Conservation (phyloP, 1,140 invertebrate species). For the Heterodera carotae region DNA sequence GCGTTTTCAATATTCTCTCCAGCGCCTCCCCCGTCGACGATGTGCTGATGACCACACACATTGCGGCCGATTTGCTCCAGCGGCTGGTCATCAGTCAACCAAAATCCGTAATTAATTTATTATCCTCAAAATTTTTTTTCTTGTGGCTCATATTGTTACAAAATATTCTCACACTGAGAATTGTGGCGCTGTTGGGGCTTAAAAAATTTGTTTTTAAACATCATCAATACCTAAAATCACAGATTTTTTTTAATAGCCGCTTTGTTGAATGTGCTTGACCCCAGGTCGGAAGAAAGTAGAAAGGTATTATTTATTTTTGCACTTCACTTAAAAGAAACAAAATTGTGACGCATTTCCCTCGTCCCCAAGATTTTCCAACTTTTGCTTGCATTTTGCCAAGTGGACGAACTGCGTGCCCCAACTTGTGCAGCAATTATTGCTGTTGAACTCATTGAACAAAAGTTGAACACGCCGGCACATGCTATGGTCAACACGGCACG, state of each 20-base stretch:
- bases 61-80: conserved; percentile 50
- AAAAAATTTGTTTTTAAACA: too few relatives aligned
- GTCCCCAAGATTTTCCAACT: conserved; percentile 26
- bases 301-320: conserved; percentile 40
- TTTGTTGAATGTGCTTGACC: conserved; percentile 45
- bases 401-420: conserved; percentile 25
- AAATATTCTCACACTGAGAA: too few relatives aligned
- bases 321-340: neutral
- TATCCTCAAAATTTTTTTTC: too few relatives aligned
- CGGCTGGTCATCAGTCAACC: conserved; percentile 48
- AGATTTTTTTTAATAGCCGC: conserved; percentile 42
- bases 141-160: conserved; percentile 4
- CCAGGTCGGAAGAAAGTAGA: conserved; percentile 46
- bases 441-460: neutral
- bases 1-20: conserved; percentile 55
- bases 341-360: neutral
- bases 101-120: neutral
- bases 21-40: conserved; percentile 33
- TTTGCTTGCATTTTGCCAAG: conserved; percentile 37
- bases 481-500: conserved; percentile 7
- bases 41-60: conserved; percentile 55
- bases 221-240: conserved; percentile 41
- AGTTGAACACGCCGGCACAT: conserved; percentile 17
- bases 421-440: conserved; percentile 9
- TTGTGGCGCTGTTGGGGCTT: too few relatives aligned